Conservation (phyloP, 2,797 vertebrate genomes). For the Pempheris klunzingeri region DNA sequence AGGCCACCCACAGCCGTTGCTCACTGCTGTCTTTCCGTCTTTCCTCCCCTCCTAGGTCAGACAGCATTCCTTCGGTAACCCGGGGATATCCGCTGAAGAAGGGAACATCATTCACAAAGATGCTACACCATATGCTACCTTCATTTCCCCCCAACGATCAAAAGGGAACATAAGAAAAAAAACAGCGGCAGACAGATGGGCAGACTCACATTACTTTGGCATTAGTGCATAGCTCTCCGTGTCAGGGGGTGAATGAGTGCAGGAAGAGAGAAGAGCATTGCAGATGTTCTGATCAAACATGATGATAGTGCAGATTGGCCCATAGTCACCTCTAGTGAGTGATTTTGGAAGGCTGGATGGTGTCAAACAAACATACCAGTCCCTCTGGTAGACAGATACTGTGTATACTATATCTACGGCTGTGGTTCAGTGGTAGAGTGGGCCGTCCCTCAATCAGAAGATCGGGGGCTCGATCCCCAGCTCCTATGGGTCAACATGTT, state of each 20-base stretch:
- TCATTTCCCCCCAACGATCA: constrained; percentile 68
- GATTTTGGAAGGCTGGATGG: constrained; percentile 15
- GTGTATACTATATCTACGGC: no score
- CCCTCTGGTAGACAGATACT: constrained; percentile 19
- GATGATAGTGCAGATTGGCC: constrained; percentile 39
- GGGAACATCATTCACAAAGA: constrained; percentile 79
- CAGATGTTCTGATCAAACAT: constrained; percentile 64
- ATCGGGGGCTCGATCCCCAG: no score
- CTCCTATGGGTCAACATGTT: no score
- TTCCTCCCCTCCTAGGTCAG: constrained; percentile 75
- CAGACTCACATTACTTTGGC: constrained; percentile 72
- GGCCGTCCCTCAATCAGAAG: no score
- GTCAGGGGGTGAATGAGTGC: constrained; percentile 71
- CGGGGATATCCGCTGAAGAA: constrained; percentile 74
- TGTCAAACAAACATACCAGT: constrained; percentile 19
- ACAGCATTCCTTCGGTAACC: constrained; percentile 79
- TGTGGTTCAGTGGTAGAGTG: no score
- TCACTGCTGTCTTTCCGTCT: constrained; percentile 54
- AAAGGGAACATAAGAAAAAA: constrained; percentile 67
- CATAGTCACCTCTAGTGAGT: constrained; percentile 9
- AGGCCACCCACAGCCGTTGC: constrained; percentile 80
- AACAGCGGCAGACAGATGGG: constrained; percentile 70
- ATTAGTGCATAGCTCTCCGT: constrained; percentile 57
- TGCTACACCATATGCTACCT: constrained; percentile 77
- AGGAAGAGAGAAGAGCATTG: constrained; percentile 42